These are phyloP conservation scores for Hydropsyche tenuis DNA, from an alignment of 1,140 invertebrate genomes.

Conservation along the genomic window DNA sequence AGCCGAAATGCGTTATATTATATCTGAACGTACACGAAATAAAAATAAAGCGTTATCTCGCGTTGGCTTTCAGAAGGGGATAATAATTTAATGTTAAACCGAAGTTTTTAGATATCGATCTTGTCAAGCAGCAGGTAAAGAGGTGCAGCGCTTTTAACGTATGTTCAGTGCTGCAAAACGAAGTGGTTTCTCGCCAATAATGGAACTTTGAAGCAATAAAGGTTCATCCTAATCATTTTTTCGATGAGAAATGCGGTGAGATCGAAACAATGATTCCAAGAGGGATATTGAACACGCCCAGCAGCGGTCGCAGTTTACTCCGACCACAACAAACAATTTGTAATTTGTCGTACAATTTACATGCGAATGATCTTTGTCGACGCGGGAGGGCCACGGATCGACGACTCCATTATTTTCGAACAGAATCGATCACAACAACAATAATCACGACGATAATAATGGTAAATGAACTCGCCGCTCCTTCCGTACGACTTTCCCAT, in stretches of 20 bases:
- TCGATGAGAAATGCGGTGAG: not conserved
- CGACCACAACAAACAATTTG: conserved; percentile 28
- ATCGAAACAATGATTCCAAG: not conserved
- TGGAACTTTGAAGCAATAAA: not conserved
- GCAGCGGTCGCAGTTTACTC: not conserved
- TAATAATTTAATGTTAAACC: too few relatives aligned
- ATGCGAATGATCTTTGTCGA: not conserved
- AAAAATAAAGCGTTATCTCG: too few relatives aligned
- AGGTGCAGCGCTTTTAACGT: too few relatives aligned
- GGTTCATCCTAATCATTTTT: not conserved
- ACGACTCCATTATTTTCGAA: not conserved
- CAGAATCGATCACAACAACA: too few relatives aligned
- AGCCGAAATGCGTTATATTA: not conserved
- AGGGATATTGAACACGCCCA: conserved; percentile 2
- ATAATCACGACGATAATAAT: too few relatives aligned
- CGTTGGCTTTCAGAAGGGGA: too few relatives aligned
- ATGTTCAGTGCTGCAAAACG: too few relatives aligned
- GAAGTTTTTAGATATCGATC: too few relatives aligned
- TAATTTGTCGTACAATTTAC: conserved; percentile 16
- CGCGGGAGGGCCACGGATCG: not conserved
- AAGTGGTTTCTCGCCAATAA: too few relatives aligned
- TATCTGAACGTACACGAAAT: not conserved
- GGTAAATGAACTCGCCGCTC: too few relatives aligned
- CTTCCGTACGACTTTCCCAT: too few relatives aligned
- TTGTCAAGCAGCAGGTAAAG: too few relatives aligned